A percentile compares a stretch with the other conserved stretches of the same genome.
Conservation (phyloP, 2,888 invertebrate genomes). For the Drosophila fulvimacula region DNA sequence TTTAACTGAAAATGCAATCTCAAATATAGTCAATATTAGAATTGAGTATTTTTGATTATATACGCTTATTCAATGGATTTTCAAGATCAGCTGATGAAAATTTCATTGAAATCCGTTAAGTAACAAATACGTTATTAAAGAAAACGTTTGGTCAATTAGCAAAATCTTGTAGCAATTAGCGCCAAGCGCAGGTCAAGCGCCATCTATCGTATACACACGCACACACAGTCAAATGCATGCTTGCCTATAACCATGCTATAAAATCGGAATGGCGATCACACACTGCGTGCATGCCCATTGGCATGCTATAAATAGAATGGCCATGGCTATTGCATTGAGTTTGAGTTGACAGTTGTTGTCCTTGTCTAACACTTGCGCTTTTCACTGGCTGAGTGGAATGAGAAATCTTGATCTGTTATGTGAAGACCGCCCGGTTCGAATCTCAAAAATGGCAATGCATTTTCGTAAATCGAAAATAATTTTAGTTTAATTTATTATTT, state of each 20-base stretch:
- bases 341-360: background rate
- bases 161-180: background rate
- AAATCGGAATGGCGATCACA: background rate
- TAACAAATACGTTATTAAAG: background rate
- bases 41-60: background rate
- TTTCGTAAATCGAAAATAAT: too few relatives aligned
- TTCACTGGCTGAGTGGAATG: background rate
- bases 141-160: background rate
- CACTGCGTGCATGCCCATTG: background rate
- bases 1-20: too few relatives aligned
- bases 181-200: background rate
- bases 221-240: background rate
- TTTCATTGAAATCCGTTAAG: background rate
- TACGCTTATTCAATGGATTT: background rate
- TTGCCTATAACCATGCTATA: background rate
- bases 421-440: background rate
- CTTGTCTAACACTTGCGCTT: background rate
- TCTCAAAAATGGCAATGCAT: background rate
- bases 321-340: background rate
- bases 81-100: background rate
- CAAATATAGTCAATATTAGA: too few relatives aligned
- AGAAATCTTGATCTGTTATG: background rate
- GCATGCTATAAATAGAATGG: background rate
- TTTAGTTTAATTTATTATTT: too few relatives aligned
- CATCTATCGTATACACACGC: background rate